Percentiles rank a stretch among this genome's conserved stretches.
Conservation (phyloP, 2,797 vertebrate species). For the Macrochelys suwanniensis region DNA sequence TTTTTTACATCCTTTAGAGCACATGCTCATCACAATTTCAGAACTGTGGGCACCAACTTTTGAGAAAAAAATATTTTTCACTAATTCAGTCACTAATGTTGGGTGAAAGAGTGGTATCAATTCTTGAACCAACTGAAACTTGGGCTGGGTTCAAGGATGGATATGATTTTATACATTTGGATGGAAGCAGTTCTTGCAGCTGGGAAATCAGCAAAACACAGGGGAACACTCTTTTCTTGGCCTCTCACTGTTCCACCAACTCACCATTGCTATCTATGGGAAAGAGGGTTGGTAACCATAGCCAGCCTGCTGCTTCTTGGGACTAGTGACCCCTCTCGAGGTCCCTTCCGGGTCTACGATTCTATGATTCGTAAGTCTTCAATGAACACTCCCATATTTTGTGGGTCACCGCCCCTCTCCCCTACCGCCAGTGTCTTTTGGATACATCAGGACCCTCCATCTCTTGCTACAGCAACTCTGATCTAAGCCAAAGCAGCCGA, state of each 20-base stretch:
- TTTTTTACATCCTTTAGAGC: neutral
- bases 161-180: neutral
- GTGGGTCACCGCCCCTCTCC: neutral
- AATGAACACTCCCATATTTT: neutral
- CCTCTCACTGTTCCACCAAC: neutral
- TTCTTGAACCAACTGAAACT: neutral
- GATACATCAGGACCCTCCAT: neutral
- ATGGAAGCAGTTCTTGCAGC: neutral
- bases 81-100: neutral
- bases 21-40: neutral
- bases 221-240: neutral
- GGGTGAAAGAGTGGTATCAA: neutral
- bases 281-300: neutral
- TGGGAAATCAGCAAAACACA: neutral
- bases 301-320: neutral
- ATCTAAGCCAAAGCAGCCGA: neutral
- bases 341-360: no score
- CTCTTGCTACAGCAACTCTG: neutral
- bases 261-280: neutral
- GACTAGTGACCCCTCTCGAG: neutral
- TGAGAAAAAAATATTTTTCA: neutral
- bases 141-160: neutral
- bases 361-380: neutral
- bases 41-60: neutral
- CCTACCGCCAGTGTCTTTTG: neutral